Conservation (phyloP, 2,797 vertebrate genomes). For the Chelon auratus region DNA sequence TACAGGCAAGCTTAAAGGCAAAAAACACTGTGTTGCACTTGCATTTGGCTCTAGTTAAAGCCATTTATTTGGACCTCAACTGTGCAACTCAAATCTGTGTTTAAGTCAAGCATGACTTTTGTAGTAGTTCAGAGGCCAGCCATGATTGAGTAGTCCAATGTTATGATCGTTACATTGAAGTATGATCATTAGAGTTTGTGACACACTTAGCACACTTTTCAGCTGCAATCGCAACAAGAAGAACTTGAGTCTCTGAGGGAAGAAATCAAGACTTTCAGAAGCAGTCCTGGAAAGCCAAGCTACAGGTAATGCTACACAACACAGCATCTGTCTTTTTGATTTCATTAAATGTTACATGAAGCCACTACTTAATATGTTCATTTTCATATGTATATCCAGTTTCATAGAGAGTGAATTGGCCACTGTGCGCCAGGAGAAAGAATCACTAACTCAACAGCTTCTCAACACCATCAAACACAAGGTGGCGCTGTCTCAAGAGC, state of each 20-base stretch:
- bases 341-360: not conserved
- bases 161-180: not conserved
- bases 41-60: too few species aligned
- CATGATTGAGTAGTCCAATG: not conserved
- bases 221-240: conserved; percentile 75
- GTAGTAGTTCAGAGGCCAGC: not conserved
- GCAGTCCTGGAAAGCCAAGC: conserved; percentile 69
- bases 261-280: conserved; percentile 75
- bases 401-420: conserved; percentile 78
- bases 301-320: conserved; percentile 76
- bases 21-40: not conserved
- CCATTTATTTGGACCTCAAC: too few species aligned
- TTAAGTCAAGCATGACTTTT: not conserved
- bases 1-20: not conserved
- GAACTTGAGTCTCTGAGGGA: conserved; percentile 76
- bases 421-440: conserved; percentile 78
- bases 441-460: conserved; percentile 86
- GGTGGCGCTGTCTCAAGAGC: conserved; percentile 85
- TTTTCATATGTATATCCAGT: conserved; percentile 54
- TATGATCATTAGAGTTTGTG: not conserved
- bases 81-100: not conserved
- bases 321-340: not conserved
- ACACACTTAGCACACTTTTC: conserved; percentile 18
- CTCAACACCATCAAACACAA: conserved; percentile 87
- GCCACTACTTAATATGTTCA: not conserved